Conservation (phyloP, 2,888 invertebrate genomes). For the Eilema griseolum region DNA sequence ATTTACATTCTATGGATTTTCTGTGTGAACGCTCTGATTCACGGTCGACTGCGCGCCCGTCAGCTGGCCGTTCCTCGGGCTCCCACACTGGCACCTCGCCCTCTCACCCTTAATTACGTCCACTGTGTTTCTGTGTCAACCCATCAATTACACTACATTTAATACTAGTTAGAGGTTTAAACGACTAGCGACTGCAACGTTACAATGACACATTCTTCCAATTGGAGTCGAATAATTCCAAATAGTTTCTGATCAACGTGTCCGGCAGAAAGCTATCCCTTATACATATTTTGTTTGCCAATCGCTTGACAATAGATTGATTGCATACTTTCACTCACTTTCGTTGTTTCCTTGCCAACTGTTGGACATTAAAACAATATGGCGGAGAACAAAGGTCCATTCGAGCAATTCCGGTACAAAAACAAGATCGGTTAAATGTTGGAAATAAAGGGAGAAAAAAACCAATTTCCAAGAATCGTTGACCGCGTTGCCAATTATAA, state of each 20-base stretch:
- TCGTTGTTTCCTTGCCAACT: constrained; percentile 64
- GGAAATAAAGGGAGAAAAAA: constrained; percentile 77
- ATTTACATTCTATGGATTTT: constrained; percentile 61
- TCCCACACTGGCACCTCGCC: constrained; percentile 62
- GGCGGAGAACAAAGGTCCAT: constrained; percentile 79
- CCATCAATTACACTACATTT: constrained; percentile 43
- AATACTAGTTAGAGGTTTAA: constrained; percentile 22
- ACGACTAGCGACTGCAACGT: constrained; percentile 23
- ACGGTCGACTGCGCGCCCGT: constrained; percentile 60
- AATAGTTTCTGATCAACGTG: constrained; percentile 17
- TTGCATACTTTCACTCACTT: constrained; percentile 72
- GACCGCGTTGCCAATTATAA: constrained; percentile 84
- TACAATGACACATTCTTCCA: background rate
- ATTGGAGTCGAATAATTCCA: constrained; percentile 7
- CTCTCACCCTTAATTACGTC: constrained; percentile 72
- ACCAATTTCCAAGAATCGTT: constrained; percentile 81
- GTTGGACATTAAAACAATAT: constrained; percentile 76
- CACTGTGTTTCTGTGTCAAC: constrained; percentile 78
- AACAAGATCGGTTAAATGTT: constrained; percentile 80
- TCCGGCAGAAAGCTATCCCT: constrained; percentile 30
- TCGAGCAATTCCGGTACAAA: constrained; percentile 74
- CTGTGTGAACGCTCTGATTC: constrained; percentile 64
- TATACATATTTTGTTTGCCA: constrained; percentile 43
- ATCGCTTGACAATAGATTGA: constrained; percentile 57
- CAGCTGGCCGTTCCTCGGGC: constrained; percentile 71